Percentiles rank a stretch among this genome's conserved stretches.
phyloP scores from a whole-genome alignment of 2,888 invertebrate genomes.

The Mythimna albipuncta region DNA sequence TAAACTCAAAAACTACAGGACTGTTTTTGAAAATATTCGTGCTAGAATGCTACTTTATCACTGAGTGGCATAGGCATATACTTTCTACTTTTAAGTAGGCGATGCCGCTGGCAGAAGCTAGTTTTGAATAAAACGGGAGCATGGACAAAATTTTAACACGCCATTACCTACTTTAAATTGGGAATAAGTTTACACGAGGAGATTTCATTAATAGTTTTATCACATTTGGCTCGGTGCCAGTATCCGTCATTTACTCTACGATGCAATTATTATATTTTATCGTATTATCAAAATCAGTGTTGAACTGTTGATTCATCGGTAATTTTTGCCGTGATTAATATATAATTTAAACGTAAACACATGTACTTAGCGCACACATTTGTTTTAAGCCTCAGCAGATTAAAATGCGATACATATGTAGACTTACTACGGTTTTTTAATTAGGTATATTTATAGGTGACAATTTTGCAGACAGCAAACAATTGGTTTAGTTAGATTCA shows the following conservation, averaged over 20 bases:
- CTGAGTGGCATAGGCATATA: no score
- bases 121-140: not conserved
- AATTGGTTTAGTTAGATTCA: no score
- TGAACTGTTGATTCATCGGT: constrained; percentile 47
- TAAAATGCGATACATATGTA: not conserved
- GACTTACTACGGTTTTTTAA: no score
- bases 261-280: constrained; percentile 45
- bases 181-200: constrained; percentile 26
- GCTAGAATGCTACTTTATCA: no score
- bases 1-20: no score
- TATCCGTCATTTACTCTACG: constrained; percentile 44
- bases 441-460: no score
- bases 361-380: not conserved
- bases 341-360: constrained; percentile 30
- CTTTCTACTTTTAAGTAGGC: no score
- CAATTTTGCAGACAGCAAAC: no score
- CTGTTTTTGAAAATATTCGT: no score
- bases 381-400: constrained; percentile 9
- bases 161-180: constrained; percentile 9
- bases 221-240: constrained; percentile 63
- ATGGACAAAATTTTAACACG: constrained; percentile 2
- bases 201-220: constrained; percentile 60
- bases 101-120: no score
- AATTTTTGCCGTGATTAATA: constrained; percentile 17
- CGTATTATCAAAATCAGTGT: constrained; percentile 47